phyloP scores from a whole-genome alignment of 2,797 vertebrate genomes.

The Gambelia wislizenii region DNA sequence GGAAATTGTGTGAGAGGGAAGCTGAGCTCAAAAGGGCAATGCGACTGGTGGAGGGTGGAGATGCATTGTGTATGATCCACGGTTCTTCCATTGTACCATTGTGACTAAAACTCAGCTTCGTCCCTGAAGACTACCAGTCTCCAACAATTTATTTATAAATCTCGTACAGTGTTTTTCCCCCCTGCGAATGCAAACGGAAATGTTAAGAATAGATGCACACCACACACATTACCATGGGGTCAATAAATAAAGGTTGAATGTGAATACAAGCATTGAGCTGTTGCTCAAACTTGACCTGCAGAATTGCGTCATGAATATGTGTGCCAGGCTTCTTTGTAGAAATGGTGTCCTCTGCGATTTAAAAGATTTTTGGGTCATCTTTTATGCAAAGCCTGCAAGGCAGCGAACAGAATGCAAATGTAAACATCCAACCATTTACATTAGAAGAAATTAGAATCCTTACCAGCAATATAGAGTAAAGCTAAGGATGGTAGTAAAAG shows the following conservation, averaged over 20 bases:
- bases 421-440: background rate
- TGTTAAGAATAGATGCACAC: background rate
- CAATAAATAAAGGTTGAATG: background rate
- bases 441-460: background rate
- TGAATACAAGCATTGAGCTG: background rate
- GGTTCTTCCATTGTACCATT: background rate
- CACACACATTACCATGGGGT: background rate
- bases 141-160: background rate
- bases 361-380: background rate
- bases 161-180: background rate
- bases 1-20: background rate
- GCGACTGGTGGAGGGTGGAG: background rate
- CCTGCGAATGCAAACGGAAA: background rate
- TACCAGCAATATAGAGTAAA: background rate
- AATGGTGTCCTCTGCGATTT: background rate
- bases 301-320: background rate
- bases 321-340: background rate
- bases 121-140: background rate
- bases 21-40: background rate
- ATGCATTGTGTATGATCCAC: background rate
- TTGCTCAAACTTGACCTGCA: background rate
- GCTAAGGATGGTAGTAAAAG: background rate
- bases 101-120: no score
- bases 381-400: background rate
- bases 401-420: background rate